Base-by-base conservation (phyloP, 64 coral and sea anemone genomes). In the Montipora capricornis region DNA sequence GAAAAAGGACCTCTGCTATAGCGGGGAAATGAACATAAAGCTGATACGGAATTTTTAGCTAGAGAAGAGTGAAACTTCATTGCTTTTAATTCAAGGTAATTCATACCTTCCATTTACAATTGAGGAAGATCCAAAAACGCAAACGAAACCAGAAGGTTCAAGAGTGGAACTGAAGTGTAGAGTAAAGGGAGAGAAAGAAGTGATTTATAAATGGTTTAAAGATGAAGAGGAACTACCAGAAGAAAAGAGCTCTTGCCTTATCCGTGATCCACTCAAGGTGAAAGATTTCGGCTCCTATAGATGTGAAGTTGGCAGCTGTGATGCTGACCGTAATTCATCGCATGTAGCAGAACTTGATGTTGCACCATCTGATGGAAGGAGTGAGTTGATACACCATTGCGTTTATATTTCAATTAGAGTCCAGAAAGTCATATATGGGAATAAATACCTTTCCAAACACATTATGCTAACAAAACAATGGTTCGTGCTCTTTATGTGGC, bases 191-290 rank as follows among this genome's bases (percentile, higher is more conserved):
- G 17, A 44, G 15, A 19, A 68, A 19, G 45, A 50, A 69, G 44
- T 70, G 8, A 12, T 6, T 50, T 85, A 69, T 20, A 17, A 70
- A 61, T 85, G 82, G 82, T 5, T 70, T 13, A 69, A 69, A 85
- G 62, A 85, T 85, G 64, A 19, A 15, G 8, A 5, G 4, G 6
- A 4, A 15, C 9, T 85, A 17, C 61, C 5, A 49, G 82, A 8
- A 69, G 44, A 85, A 70, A n/a, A 9, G 2, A 85, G 8, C 19
- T 71, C 45, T 5, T 20, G 5, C 19, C 82, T 85, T 50, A 62
- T 70, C 8, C 9, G 70, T 19, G 19, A 48, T n/a, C 45, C 58
- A 19, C 37, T 85, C 46, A 44, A 49, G 6, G 5, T 70, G 64
- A 5, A 14, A 8, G 82, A 85, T 44, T 85, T 69, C 69, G 82